Evolutionary conservation across 2,888 invertebrate species (phyloP), one percentile per base, ranked within the genome.

Genomic region (Eustalomyia histrio): DNA sequence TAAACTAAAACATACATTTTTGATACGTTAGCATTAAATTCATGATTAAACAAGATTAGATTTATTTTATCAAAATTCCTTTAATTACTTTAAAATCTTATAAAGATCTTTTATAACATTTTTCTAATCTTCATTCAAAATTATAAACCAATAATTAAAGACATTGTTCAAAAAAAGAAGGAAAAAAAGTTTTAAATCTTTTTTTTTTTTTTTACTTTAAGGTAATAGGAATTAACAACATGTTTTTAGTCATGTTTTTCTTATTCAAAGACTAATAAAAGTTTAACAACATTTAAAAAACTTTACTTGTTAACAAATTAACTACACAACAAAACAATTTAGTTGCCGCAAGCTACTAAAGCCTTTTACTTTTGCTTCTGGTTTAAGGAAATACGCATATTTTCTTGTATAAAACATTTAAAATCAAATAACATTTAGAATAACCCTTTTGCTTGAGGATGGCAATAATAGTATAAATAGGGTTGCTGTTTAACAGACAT

Each of bases 231-330:
- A 64, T 63, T 61, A 68, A 50, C 67, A 73, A 63, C 57, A 67
- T 73, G 61, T 68, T 63, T 29, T 50, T 17, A 47, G 61, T 65
- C 21, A 78, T 60, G 64, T 39, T 64, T 58, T 65, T 39, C 12
- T 39, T 29, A 4, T n/a, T 47, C 16, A 7, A 24, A 61, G 33
- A n/a, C 39, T 39, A n/a, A n/a, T 50, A 50, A 63, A 76, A 63
- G 14, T 57, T 76, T 18, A 24, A 57, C 24, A 73, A 57, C 9
- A 29, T 29, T 3, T 50, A 10, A 53, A 52, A 60, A 60, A 29
- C 1, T 85, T 86, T 67, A 75, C 86, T 86, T 86, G 88, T 87
- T 86, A 85, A 85, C 87, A 85, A 87, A 85, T 87, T 87, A 86
- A 84, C 84, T 85, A 85, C 81, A 82, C 79, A 74, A 75, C 80